phyloP scores from a whole-genome alignment of 2,888 invertebrate species.

The Tachina fera region DNA sequence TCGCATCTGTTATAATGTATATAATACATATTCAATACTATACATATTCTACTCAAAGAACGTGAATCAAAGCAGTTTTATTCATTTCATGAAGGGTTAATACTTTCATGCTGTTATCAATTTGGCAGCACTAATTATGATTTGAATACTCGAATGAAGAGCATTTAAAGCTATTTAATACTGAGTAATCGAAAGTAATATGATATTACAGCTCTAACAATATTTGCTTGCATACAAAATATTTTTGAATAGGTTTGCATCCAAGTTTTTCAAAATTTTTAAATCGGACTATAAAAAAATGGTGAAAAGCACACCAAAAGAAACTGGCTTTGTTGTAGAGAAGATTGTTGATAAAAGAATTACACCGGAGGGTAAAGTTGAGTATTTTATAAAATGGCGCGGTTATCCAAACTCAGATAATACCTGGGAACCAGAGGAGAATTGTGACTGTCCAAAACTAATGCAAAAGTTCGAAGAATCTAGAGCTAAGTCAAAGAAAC shows the following conservation, averaged over 20 bases:
- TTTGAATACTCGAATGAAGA: too few species aligned
- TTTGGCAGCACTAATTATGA: too few species aligned
- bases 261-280: constrained; percentile 42
- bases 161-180: not conserved
- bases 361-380: constrained; percentile 87
- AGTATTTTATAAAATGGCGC: constrained; percentile 90
- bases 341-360: constrained; percentile 93
- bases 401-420: constrained; percentile 93
- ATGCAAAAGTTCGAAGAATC: constrained; percentile 93
- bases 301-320: constrained; percentile 78
- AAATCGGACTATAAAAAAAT: constrained; percentile 72
- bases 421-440: constrained; percentile 98
- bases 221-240: constrained; percentile 34
- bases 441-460: constrained; percentile 94
- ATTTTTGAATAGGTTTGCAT: not conserved
- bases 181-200: not conserved
- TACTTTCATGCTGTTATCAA: too few species aligned
- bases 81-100: too few species aligned
- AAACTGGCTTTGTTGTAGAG: constrained; percentile 91
- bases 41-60: too few species aligned
- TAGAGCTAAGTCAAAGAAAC: constrained; percentile 84
- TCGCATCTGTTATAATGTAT: too few species aligned
- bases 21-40: too few species aligned
- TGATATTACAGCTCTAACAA: not conserved
- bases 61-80: too few species aligned